phyloP scores from a whole-genome alignment of 2,888 invertebrate species.

The Pasiphila rectangulata region DNA sequence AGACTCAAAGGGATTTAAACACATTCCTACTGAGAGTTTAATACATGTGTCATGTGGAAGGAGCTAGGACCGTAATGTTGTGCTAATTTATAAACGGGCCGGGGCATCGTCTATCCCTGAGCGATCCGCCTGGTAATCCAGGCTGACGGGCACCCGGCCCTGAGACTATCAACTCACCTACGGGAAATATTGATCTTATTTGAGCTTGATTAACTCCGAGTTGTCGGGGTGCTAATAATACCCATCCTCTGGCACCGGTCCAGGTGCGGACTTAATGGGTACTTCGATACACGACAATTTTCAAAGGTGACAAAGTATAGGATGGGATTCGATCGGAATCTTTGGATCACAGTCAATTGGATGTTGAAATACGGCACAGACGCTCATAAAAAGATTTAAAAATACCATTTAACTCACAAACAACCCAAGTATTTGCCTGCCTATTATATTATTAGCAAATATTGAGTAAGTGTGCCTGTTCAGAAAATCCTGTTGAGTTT shows the following conservation, averaged over 20 bases:
- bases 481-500: background rate
- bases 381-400: background rate
- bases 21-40: background rate
- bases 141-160: conserved; percentile 54
- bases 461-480: no score
- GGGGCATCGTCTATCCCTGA: conserved; percentile 39
- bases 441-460: no score
- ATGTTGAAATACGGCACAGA: conserved; percentile 1
- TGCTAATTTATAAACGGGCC: conserved; percentile 39
- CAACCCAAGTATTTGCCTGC: no score
- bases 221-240: conserved; percentile 77
- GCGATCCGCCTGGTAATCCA: conserved; percentile 49
- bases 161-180: conserved; percentile 64
- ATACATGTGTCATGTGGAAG: background rate
- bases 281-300: conserved; percentile 76
- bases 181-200: conserved; percentile 79
- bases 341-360: background rate
- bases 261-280: conserved; percentile 76
- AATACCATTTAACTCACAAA: background rate
- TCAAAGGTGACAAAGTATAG: conserved; percentile 65
- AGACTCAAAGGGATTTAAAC: background rate
- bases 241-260: conserved; percentile 69
- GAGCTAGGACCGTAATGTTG: conserved; percentile 12
- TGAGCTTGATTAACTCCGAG: conserved; percentile 79
- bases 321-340: conserved; percentile 44